Base-by-base conservation (phyloP, 2,113 vertebrate species). In the Sorex fumeus region DNA sequence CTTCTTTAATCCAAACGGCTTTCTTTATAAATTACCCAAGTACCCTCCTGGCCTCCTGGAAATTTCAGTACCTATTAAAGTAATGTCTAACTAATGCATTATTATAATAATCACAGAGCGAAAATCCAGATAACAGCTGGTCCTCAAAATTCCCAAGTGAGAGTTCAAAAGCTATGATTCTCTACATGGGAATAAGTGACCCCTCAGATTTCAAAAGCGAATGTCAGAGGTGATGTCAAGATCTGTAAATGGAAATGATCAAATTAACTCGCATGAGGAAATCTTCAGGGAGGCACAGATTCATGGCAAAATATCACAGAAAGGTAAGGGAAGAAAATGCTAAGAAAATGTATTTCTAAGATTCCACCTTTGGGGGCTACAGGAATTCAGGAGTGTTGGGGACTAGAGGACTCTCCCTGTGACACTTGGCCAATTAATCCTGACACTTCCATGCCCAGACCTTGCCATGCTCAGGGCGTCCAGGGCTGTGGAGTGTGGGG, bases 1-100 rank as follows among this genome's bases (percentile, higher is more conserved):
- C 16, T 91, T 84, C 43, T 93, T 91, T 76, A 80, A 79, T 90
- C 40, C 70, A 91, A 75, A 94, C 62, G 27, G 23, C 25, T 94
- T 76, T 84, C 50, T 70, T 87, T 91, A 50, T 76, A 84, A 87
- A 88, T 7, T 30, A 85, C 21, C 27, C 60, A 23, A 77, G 30
- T 9, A 13, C 57, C 28, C 8, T 57, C 23, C n/a, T 76, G 64
- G 43, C 45, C 67, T 91, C 66, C 47, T 80, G 27, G n/a, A 93
- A 94, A 93, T 82, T 78, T 93, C 32, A 81, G 25, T 79, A 21
- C 34, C 71, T 60, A 81, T 75, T 92, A 88, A 76, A 81, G 32
- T 40, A 25, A 95, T 74, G 36, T 83, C 32, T 92, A 84, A 83
- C 32, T 79, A 86, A 76, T 62, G 19, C 21, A 76, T 75, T 45